A percentile compares a stretch with the other conserved stretches of the same genome.
These are phyloP conservation scores for Brachymystax lenok DNA, from an alignment of 2,797 vertebrate species.

Conservation along the genomic window DNA sequence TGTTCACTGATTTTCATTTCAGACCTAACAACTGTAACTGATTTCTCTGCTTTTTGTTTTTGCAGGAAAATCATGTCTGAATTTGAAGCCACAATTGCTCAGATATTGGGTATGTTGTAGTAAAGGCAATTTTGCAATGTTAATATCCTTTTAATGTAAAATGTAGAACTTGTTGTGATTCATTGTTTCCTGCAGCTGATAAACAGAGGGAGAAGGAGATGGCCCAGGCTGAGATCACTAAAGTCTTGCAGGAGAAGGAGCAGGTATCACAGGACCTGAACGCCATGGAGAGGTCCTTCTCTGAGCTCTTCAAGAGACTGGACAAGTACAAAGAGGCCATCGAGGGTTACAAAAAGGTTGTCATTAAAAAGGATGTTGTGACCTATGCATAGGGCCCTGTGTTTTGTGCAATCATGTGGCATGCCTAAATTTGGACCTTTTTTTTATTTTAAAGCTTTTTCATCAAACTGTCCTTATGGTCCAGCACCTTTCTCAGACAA, in stretches of 20 bases:
- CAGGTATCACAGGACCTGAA: slow-evolving; percentile 82
- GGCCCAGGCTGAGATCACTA: slow-evolving; percentile 72
- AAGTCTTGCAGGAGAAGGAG: slow-evolving; percentile 80
- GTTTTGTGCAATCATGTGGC: background rate
- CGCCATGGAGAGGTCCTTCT: slow-evolving; percentile 86
- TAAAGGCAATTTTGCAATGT: background rate
- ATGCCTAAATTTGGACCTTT: too few relatives aligned
- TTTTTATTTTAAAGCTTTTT: too few relatives aligned
- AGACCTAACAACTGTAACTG: background rate
- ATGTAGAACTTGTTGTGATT: background rate
- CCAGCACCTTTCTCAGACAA: too few relatives aligned
- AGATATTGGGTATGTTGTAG: slow-evolving; percentile 79
- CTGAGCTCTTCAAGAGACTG: slow-evolving; percentile 88
- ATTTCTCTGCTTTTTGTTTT: background rate
- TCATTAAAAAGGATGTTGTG: background rate
- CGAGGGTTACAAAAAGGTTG: slow-evolving; percentile 87
- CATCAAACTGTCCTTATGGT: too few relatives aligned
- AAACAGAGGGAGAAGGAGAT: slow-evolving; percentile 78
- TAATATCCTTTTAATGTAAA: background rate
- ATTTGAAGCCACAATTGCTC: slow-evolving; percentile 81
- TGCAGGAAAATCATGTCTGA: slow-evolving; percentile 85
- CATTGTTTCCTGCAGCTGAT: slow-evolving; percentile 71
- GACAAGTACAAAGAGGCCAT: slow-evolving; percentile 89
- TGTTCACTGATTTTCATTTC: background rate
- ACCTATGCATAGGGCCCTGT: background rate